Base-by-base conservation (phyloP, 2,113 vertebrate genomes). In the Pollimyrus isidori region DNA sequence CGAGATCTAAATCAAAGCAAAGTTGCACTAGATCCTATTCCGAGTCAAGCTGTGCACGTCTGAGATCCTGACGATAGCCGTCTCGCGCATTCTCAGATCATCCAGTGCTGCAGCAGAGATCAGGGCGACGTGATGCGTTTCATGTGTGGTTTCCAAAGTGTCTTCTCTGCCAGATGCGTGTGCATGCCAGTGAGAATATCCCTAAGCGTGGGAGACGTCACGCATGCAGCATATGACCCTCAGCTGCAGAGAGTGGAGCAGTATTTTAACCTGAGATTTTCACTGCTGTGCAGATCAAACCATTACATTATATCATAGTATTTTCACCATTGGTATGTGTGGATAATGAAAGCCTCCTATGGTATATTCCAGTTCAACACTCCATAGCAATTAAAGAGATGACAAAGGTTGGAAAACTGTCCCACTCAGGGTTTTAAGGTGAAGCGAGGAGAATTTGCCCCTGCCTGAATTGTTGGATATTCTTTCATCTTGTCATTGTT, bases 61-160 rank as follows among this genome's bases (percentile, higher is more conserved):
- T 93, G 90, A 92, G 90, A 91, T 93, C 90, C 82, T 87, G 76
- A 58, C 4, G 50, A 92, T 92, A 91, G 92, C 86, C 62, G 52
- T 56, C 42, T 45, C 35, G 35, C 1, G 35, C 35, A 35, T 35
- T 35, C 35, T 35, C 35, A 35, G 35, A 35, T 35, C 35, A 35
- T 35, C 35, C 35, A 35, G 35, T 35, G 35, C 35, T 35, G 35
- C 35, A 35, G 35, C 35, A 35, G 35, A 35, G 35, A 35, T 35
- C 35, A 35, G 91, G 93, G 90, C 52, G 7, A 89, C 46, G 52
- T 49, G 42, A 84, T 87, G 49, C 84, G 52, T 92, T 93, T 93
- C 89, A 87, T 90, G 91, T 91, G 88, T 90, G 87, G 89, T 50
- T 53, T 90, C 39, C n/a, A 73, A 91, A 85, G 30, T 17, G 15